Evolutionary conservation across 1,140 invertebrate species (phyloP).

Genomic region (Zophobas morio): DNA sequence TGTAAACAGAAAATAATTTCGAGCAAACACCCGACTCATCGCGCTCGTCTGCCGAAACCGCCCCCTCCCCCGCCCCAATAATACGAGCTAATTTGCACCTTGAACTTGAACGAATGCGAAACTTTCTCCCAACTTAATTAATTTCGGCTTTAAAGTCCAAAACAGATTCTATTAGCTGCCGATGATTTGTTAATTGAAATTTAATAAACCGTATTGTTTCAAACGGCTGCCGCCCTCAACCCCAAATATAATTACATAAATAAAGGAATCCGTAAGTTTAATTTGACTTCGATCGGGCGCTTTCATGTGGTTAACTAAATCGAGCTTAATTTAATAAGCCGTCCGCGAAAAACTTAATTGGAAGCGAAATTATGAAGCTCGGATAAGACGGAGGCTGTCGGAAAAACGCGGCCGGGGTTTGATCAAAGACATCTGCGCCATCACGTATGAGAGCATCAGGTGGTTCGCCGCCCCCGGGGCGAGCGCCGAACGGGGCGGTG

Average conservation of each 20-base stretch:
- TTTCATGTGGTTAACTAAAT: conserved; percentile 1
- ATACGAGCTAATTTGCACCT: conserved; percentile 37
- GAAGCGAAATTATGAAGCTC: neutral
- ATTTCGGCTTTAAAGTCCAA: conserved; percentile 36
- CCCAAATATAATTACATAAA: conserved; percentile 4
- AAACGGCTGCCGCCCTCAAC: neutral
- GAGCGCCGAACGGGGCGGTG: conserved; percentile 20
- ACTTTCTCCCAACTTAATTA: conserved; percentile 32
- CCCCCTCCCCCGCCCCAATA: conserved; percentile 20
- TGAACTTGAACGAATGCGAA: conserved; percentile 33
- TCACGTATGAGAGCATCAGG: conserved; percentile 25
- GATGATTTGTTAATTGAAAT: conserved; percentile 37
- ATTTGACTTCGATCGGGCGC: neutral
- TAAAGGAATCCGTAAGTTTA: conserved; percentile 11
- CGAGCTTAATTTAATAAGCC: neutral
- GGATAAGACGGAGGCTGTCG: too few relatives aligned
- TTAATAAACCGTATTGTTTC: conserved; percentile 13
- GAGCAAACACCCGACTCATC: conserved; percentile 31
- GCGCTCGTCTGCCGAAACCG: conserved; percentile 16
- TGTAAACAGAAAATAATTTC: conserved; percentile 29
- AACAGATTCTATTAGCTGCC: conserved; percentile 34
- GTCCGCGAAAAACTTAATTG: conserved; percentile 5
- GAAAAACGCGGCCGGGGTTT: neutral
- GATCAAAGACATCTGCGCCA: conserved; percentile 4
- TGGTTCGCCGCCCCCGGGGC: neutral